Conservation (phyloP, 2,888 invertebrate genomes). For the Brachynemurus nebulosus region DNA sequence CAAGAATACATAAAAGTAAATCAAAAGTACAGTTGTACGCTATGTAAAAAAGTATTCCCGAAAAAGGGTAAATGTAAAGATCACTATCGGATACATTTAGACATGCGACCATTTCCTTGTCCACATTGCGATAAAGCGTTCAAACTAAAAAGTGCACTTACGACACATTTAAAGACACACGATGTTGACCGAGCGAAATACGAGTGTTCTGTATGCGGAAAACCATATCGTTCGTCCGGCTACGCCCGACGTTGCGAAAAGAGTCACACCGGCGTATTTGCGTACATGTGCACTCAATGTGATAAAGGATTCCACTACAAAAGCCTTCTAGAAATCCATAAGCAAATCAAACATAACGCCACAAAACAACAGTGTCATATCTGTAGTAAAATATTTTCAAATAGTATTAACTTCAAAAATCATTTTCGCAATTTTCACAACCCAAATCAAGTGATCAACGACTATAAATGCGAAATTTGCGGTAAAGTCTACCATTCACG, state of each 20-base stretch:
- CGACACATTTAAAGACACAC: constrained; percentile 3
- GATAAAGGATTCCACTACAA: constrained; percentile 31
- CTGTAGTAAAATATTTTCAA: constrained; percentile 35
- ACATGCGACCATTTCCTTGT: constrained; percentile 4
- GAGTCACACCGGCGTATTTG: constrained; percentile 8
- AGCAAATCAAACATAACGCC: constrained; percentile 29
- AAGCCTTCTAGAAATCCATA: constrained; percentile 33
- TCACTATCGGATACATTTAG: constrained; percentile 5
- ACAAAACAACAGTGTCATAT: constrained; percentile 35
- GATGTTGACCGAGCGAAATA: constrained; percentile 1
- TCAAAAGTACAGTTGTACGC: neutral
- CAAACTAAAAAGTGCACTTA: neutral
- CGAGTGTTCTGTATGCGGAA: constrained; percentile 2
- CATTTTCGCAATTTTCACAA: constrained; percentile 6
- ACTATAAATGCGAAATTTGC: constrained; percentile 17
- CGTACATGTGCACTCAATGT: constrained; percentile 31
- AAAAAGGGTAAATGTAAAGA: neutral
- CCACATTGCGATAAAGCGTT: constrained; percentile 4
- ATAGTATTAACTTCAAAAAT: neutral
- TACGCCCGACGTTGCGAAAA: constrained; percentile 14
- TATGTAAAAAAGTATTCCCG: neutral
- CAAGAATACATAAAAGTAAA: constrained; percentile 1
- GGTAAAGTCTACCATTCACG: constrained; percentile 13
- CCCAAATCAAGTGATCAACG: constrained; percentile 1
- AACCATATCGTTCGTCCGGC: neutral